These are phyloP conservation scores for Dolomedes plantarius DNA, from an alignment of 2,888 invertebrate species.

Conservation along the genomic window DNA sequence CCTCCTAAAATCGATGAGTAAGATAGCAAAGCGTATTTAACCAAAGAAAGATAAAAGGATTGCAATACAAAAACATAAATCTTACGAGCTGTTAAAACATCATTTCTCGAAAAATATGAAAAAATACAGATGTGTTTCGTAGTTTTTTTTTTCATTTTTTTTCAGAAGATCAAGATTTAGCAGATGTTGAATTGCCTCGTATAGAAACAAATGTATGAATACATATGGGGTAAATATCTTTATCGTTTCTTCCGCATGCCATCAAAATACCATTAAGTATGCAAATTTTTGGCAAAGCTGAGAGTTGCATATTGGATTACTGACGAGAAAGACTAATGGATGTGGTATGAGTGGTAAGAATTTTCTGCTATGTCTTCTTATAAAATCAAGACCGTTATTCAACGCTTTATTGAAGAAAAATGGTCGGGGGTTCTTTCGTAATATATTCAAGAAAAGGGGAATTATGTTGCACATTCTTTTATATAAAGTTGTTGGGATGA, in stretches of 20 bases:
- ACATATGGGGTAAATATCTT: slow-evolving; percentile 19
- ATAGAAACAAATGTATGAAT: neutral
- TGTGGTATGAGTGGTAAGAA: neutral
- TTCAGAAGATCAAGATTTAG: neutral
- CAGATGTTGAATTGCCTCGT: neutral
- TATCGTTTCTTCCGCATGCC: slow-evolving; percentile 50
- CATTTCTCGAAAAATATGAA: no score
- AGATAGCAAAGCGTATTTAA: no score
- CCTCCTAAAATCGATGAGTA: no score
- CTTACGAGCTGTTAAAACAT: no score
- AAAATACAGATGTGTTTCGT: no score
- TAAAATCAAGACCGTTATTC: neutral
- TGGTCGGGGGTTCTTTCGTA: no score
- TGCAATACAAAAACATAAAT: no score
- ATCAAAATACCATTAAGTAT: slow-evolving; percentile 67
- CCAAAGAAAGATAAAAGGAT: no score
- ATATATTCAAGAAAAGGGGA: no score
- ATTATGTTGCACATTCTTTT: no score
- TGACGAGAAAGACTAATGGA: neutral
- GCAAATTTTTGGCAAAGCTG: slow-evolving; percentile 61
- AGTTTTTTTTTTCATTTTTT: neutral
- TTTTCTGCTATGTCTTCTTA: neutral
- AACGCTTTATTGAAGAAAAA: no score
- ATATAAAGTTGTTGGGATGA: no score
- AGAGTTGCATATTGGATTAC: slow-evolving; percentile 36